Conservation (phyloP, 2,113 vertebrate species). For the Daboia siamensis region DNA sequence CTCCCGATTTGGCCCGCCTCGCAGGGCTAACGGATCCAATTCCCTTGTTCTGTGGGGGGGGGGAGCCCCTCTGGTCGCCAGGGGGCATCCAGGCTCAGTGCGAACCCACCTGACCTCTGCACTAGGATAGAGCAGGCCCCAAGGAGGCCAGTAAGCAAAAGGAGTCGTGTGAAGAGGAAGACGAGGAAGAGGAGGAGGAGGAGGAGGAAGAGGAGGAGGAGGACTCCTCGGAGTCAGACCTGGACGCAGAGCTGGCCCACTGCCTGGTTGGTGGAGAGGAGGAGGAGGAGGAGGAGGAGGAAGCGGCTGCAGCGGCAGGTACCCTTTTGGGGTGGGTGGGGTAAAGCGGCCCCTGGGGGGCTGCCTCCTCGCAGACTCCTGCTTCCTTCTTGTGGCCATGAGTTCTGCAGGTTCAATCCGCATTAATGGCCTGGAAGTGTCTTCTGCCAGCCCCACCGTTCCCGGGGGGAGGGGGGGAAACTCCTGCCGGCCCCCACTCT, state of each 20-base stretch:
- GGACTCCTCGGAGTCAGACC: constrained; percentile 78
- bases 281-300: constrained; percentile 10
- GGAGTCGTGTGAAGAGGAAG: constrained; percentile 9
- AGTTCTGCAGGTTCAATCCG: background rate
- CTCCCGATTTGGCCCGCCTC: background rate
- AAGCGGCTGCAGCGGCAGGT: background rate
- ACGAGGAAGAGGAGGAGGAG: constrained; percentile 59
- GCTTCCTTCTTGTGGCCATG: background rate
- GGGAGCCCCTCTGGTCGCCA: no score
- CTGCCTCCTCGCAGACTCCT: background rate
- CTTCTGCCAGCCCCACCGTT: background rate
- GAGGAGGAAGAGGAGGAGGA: constrained; percentile 76
- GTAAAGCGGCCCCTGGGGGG: no score
- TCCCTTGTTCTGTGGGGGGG: no score
- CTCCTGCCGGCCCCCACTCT: background rate
- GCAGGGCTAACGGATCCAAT: background rate
- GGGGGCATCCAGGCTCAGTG: background rate
- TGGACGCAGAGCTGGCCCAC: constrained; percentile 75
- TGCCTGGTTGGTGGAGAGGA: constrained; percentile 74
- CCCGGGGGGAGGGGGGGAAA: no score
- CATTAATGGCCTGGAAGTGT: background rate
- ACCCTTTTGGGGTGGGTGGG: background rate
- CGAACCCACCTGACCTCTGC: background rate
- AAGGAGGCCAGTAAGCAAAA: background rate
- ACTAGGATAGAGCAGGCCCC: background rate